These are phyloP conservation scores for Aphrophora alni DNA, from an alignment of 2,888 invertebrate species.

Conservation along the genomic window DNA sequence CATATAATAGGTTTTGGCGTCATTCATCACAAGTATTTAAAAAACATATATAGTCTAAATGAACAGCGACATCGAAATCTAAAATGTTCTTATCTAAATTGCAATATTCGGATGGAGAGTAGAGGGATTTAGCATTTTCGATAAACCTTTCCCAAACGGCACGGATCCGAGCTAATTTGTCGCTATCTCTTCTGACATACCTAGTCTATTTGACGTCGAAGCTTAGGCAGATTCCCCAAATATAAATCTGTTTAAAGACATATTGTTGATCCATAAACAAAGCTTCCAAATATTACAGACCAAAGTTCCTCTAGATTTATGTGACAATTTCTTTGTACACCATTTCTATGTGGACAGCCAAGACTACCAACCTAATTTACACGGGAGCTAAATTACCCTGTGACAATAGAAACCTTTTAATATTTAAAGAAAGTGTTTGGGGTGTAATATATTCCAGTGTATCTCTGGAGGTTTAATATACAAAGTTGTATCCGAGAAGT, in stretches of 20 bases:
- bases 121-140: conserved; percentile 35
- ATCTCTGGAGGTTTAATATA: too few species aligned
- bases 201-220: conserved; percentile 39
- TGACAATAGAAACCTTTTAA: too few species aligned
- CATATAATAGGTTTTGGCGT: too few species aligned
- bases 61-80: too few species aligned
- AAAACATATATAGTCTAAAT: too few species aligned
- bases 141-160: conserved; percentile 43
- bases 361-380: too few species aligned
- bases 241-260: conserved; percentile 38
- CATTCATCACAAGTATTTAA: conserved; percentile 37
- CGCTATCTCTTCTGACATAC: conserved; percentile 21
- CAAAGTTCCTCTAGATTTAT: conserved; percentile 36
- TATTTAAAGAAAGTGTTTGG: too few species aligned
- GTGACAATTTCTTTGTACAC: conserved; percentile 23
- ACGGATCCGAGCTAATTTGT: conserved; percentile 42
- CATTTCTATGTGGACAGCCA: too few species aligned
- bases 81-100: conserved; percentile 39
- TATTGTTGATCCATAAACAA: conserved; percentile 34
- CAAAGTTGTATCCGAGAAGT: too few species aligned
- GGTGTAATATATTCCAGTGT: too few species aligned
- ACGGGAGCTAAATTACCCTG: too few species aligned
- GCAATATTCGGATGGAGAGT: conserved; percentile 36
- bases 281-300: conserved; percentile 26
- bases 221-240: conserved; percentile 34